Percentiles rank a stretch among this genome's conserved stretches.
Evolutionary conservation across 2,113 vertebrate genomes (phyloP).

Genomic region (Xiphophorus hellerii): DNA sequence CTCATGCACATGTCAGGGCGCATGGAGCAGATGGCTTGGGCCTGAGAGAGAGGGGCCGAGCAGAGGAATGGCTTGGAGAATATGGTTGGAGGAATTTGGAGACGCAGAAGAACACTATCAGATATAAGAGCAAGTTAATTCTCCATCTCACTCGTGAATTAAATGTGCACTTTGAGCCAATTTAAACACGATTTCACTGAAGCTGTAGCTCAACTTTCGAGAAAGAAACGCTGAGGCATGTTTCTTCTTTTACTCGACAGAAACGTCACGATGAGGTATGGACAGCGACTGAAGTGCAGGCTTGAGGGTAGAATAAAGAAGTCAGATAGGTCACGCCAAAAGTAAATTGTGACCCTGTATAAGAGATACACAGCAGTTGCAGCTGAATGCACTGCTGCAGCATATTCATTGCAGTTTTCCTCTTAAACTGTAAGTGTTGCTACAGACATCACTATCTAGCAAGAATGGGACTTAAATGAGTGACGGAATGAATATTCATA

Average conservation of each 20-base stretch:
- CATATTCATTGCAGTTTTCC: background rate
- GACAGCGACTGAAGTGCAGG: background rate
- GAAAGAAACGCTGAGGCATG: too few relatives aligned
- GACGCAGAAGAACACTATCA: slow-evolving; percentile 30
- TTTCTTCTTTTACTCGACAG: background rate
- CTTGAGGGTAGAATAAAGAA: background rate
- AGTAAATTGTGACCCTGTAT: background rate
- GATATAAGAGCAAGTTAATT: background rate
- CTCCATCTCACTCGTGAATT: background rate
- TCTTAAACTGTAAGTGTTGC: background rate
- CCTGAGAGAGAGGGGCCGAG: slow-evolving; percentile 37
- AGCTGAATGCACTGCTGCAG: background rate
- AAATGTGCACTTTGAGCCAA: background rate
- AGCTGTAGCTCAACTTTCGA: background rate
- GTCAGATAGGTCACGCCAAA: background rate
- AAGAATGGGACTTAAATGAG: background rate
- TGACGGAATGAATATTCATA: too few relatives aligned
- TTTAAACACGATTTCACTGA: background rate
- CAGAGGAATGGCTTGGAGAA: slow-evolving; percentile 23
- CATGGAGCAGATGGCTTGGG: slow-evolving; percentile 69
- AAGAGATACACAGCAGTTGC: background rate
- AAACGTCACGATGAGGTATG: background rate
- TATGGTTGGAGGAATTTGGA: slow-evolving; percentile 23
- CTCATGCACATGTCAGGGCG: slow-evolving; percentile 72
- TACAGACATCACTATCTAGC: background rate